Evolutionary conservation across 2,797 vertebrate species (phyloP).

Genomic region (Scyliorhinus canicula): DNA sequence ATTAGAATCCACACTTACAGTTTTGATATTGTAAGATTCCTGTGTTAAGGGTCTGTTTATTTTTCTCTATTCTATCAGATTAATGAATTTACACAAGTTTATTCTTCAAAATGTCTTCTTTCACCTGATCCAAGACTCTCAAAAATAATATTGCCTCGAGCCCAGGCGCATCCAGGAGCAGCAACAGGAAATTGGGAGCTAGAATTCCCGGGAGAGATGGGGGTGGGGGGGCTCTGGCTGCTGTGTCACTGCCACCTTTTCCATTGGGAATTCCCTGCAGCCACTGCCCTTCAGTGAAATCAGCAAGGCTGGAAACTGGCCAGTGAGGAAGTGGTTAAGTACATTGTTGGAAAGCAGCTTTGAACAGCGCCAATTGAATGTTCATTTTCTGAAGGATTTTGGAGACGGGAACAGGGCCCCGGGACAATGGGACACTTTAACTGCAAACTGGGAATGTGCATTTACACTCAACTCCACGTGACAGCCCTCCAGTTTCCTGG

Average conservation of each 20-base stretch:
- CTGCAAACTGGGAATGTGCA: not conserved
- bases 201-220: not conserved
- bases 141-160: not conserved
- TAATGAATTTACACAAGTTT: not conserved
- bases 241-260: not conserved
- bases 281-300: not conserved
- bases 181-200: not conserved
- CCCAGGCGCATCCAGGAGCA: not conserved
- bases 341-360: not conserved
- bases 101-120: not conserved
- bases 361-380: slow-evolving; percentile 1
- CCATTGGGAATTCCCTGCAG: not conserved
- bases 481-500: not conserved
- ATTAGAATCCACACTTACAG: not conserved
- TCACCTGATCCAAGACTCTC: not conserved
- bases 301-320: not conserved
- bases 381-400: slow-evolving; percentile 29
- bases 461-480: slow-evolving; percentile 32
- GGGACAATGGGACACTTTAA: slow-evolving; percentile 22
- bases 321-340: not conserved
- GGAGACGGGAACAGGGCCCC: not conserved
- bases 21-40: not conserved
- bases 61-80: not conserved
- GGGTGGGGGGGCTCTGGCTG: not conserved
- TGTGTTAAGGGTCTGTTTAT: not conserved